Evolutionary conservation across 2,113 vertebrate species (phyloP).

Genomic region (Heterotilapia buettikoferi): DNA sequence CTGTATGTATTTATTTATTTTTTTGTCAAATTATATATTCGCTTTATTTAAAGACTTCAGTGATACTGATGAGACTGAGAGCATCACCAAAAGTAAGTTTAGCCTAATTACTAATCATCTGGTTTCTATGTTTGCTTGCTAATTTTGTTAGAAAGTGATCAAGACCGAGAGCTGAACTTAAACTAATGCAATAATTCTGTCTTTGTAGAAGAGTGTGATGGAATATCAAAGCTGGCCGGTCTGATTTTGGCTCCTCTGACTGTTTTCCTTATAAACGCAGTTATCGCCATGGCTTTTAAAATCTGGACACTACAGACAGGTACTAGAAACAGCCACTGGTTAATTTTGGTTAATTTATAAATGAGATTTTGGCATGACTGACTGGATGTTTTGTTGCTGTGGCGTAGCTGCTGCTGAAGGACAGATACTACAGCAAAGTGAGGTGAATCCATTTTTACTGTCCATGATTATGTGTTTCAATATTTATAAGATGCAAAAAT

Average conservation of each 20-base stretch:
- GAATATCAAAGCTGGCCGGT: background rate
- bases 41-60: background rate
- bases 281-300: background rate
- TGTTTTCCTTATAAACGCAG: background rate
- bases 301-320: background rate
- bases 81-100: background rate
- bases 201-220: background rate
- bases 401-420: background rate
- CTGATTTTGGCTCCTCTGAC: background rate
- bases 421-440: background rate
- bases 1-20: background rate
- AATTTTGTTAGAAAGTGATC: background rate
- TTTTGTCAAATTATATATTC: background rate
- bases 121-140: background rate
- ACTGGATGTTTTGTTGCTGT: background rate
- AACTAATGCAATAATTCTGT: background rate
- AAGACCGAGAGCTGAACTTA: background rate
- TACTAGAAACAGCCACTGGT: fast-evolving
- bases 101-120: background rate
- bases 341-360: background rate
- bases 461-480: background rate
- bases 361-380: fast-evolving
- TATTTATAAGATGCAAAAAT: background rate
- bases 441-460: background rate
- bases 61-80: background rate